These are phyloP conservation scores for Montipora capricornis DNA, from an alignment of 64 coral and sea anemone genomes.

Conservation along the genomic window DNA sequence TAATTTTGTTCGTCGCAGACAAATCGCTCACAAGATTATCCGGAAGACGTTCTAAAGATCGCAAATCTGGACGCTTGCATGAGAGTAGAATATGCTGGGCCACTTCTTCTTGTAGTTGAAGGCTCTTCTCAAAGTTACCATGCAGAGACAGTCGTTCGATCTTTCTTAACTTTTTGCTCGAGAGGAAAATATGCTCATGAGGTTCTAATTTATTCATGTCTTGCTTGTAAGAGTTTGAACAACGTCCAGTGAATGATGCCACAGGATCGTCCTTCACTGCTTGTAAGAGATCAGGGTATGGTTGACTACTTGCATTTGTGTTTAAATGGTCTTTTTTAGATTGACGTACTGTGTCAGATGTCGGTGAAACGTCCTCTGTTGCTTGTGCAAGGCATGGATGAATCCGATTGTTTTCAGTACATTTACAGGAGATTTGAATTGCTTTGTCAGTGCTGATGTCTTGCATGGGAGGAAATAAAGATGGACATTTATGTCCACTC, in stretches of 20 bases:
- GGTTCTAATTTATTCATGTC: not conserved
- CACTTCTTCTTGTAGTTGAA: not conserved
- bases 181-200: not conserved
- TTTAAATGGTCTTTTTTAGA: not conserved
- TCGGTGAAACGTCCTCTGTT: not conserved
- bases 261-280: not conserved
- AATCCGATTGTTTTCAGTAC: not conserved
- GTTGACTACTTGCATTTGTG: not conserved
- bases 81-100: not conserved
- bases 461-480: not conserved
- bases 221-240: not conserved
- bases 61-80: not conserved
- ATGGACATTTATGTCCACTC: not conserved
- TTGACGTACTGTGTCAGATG: not conserved
- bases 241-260: not conserved
- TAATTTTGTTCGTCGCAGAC: too few species aligned
- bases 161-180: not conserved
- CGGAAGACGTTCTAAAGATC: too few species aligned
- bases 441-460: not conserved
- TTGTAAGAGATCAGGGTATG: not conserved
- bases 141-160: not conserved
- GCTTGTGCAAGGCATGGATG: not conserved
- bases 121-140: not conserved
- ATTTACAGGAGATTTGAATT: not conserved
- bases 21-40: too few species aligned